Evolutionary conservation across 2,888 invertebrate genomes (phyloP), one percentile per base, ranked within the genome.

Genomic region (Elegia similella): DNA sequence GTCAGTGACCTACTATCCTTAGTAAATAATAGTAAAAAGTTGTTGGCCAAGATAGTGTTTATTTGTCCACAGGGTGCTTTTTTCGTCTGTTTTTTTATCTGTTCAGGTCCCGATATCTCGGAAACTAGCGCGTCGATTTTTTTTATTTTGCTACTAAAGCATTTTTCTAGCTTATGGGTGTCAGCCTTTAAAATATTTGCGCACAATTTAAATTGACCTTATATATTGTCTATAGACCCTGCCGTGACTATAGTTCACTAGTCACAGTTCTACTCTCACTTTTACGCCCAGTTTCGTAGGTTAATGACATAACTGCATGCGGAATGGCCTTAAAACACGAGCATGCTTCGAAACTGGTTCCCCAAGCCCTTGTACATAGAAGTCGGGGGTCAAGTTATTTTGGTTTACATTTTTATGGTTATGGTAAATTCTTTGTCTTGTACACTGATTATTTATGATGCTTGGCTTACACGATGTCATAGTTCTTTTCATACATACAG

Each of bases 211-310:
- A 30, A 5, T 6, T 30, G 30, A 30, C 30, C 30, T 30, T 30
- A 30, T 6, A 30, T 7, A 7, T 30, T 29, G 29, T n/a, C 6
- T 38, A 44, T 13, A 17, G n/a, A 42, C n/a, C 17, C 44, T 55
- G 52, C 55, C n/a, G 47, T 55, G 46, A 46, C 52, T 48, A 54
- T 23, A 54, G 53, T 30, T 52, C 55, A 48, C 52, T 32, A 46
- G 47, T 23, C 54, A 43, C 13, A 62, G 65, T 62, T 66, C 62
- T 23, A 77, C 81, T 83, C 83, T 81, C 82, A 78, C 81, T 72
- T 66, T 62, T 67, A 62, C 60, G 63, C 64, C 66, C 62, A 63
- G 72, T 84, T 82, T 80, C 85, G 74, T 78, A 78, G 83, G 76
- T 69, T 69, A 66, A 70, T 72, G 75, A 82, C 80, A 80, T 81